Conservation (phyloP, 2,888 invertebrate species). For the Leucophenga maculata region DNA sequence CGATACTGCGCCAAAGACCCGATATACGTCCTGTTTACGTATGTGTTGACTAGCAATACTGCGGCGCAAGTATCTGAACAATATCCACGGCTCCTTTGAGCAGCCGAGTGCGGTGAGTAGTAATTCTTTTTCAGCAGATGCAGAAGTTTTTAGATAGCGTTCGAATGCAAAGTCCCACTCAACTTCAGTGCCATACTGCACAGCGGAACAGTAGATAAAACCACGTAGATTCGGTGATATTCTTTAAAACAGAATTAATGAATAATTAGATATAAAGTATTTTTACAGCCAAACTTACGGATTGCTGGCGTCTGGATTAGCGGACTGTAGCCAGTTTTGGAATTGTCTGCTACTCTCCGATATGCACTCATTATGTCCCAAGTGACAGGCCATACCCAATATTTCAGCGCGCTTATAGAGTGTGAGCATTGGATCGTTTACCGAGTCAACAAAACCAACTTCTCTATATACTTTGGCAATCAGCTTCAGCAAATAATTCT, state of each 20-base stretch:
- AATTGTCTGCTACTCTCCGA: constrained; percentile 82
- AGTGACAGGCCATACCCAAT: constrained; percentile 82
- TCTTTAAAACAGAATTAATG: constrained; percentile 71
- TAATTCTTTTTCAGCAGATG: constrained; percentile 86
- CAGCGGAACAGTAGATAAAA: constrained; percentile 89
- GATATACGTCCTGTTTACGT: constrained; percentile 85
- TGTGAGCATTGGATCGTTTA: constrained; percentile 76
- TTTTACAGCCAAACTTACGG: constrained; percentile 77
- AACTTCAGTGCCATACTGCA: constrained; percentile 84
- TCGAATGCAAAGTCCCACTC: constrained; percentile 94
- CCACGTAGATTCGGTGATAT: constrained; percentile 88
- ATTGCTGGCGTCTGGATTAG: constrained; percentile 82
- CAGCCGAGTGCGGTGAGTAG: constrained; percentile 87
- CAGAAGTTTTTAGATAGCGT: constrained; percentile 81
- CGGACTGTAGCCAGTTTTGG: constrained; percentile 81
- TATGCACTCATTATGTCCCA: constrained; percentile 83
- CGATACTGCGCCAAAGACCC: constrained; percentile 85
- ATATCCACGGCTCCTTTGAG: constrained; percentile 85
- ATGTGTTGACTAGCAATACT: constrained; percentile 83
- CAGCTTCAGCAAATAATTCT: constrained; percentile 81
- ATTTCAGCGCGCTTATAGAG: constrained; percentile 82
- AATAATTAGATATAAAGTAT: no score
- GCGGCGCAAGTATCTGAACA: constrained; percentile 80
- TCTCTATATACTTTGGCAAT: constrained; percentile 79
- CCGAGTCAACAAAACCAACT: constrained; percentile 78